These are phyloP conservation scores for Teleogryllus oceanicus DNA, from an alignment of 2,888 invertebrate genomes.

Conservation along the genomic window DNA sequence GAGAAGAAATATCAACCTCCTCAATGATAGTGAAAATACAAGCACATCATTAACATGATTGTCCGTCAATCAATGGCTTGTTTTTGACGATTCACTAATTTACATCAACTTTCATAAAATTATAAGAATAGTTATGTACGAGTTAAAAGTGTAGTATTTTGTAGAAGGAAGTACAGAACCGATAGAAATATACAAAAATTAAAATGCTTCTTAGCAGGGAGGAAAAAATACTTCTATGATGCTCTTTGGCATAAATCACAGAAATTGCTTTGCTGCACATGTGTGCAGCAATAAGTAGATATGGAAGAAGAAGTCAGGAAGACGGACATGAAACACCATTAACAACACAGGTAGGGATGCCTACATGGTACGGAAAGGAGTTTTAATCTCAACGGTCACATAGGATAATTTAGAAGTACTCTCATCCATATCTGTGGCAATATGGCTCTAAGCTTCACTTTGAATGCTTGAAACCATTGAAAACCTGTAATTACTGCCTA, in stretches of 20 bases:
- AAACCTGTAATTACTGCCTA: no score
- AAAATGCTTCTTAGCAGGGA: no score
- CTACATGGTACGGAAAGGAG: neutral
- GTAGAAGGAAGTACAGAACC: no score
- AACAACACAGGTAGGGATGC: neutral
- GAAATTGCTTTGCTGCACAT: neutral
- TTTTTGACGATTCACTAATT: no score
- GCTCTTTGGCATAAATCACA: neutral
- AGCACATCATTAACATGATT: neutral
- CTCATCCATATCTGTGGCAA: neutral
- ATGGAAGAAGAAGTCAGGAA: conserved; percentile 3
- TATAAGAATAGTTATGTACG: no score
- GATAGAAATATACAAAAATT: no score
- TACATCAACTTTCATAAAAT: no score
- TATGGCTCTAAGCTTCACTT: neutral
- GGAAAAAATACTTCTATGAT: no score
- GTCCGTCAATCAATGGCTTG: neutral
- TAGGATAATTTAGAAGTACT: neutral
- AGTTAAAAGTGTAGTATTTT: no score
- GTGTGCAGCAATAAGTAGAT: neutral
- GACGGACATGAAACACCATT: neutral
- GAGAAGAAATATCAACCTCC: neutral
- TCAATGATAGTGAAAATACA: neutral
- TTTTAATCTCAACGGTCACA: neutral
- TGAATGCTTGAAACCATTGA: no score